Evolutionary conservation across 2,797 vertebrate species (phyloP).

Genomic region (Bradypodion ventrale): DNA sequence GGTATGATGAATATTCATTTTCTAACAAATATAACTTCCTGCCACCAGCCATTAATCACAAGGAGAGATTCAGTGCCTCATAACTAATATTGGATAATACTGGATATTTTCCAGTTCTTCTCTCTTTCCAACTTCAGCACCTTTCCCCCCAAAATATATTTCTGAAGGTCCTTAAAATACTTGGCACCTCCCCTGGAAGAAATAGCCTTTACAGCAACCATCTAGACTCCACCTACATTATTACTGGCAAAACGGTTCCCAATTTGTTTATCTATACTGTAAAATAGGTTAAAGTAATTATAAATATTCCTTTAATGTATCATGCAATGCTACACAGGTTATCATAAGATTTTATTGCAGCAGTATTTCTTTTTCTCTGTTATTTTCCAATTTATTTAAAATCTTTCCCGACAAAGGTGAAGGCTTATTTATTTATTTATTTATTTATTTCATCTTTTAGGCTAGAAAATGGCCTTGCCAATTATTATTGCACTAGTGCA

Average conservation of each 20-base stretch:
- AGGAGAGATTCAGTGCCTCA: neutral
- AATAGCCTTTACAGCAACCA: neutral
- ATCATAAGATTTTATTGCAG: conserved; percentile 9
- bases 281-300: conserved; percentile 65
- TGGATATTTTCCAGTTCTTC: neutral
- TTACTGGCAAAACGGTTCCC: conserved; percentile 74
- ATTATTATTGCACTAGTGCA: conserved; percentile 81
- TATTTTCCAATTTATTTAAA: conserved; percentile 68
- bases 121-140: neutral
- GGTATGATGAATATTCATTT: conserved; percentile 79
- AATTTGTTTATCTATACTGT: conserved; percentile 72
- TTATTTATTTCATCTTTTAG: conserved; percentile 22
- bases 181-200: neutral
- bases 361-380: conserved; percentile 66
- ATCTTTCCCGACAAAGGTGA: conserved; percentile 71
- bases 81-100: neutral
- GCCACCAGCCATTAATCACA: conserved; percentile 71
- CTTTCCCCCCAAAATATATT: neutral
- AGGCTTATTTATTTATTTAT: conserved; percentile 58
- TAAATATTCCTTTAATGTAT: neutral
- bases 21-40: conserved; percentile 77
- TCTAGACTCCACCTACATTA: conserved; percentile 35
- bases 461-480: conserved; percentile 78
- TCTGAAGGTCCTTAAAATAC: neutral
- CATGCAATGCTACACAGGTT: neutral